Evolutionary conservation across 2,113 vertebrate species (phyloP), one percentile per base, ranked within the genome.

Genomic region (Mus spicilegus): DNA sequence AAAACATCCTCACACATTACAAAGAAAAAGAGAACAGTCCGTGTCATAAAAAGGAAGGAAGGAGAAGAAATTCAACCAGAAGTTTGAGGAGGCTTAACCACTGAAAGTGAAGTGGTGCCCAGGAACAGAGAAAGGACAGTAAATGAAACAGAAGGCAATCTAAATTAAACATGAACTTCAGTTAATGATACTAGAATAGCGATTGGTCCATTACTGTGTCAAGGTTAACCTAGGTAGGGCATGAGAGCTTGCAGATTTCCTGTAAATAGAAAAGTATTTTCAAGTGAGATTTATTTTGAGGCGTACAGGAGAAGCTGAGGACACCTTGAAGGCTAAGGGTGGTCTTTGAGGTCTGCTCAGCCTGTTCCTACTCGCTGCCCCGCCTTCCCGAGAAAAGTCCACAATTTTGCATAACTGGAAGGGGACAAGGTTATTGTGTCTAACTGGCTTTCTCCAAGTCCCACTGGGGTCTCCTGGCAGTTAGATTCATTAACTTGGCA

Each of bases 401-500:
- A 75, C 56, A 80, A 63, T 73, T 87, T 78, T 87, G 7, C 81
- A 77, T 84, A 86, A 56, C 90, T 72, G 46, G 73, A 67, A 61
- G 33, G 4, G 63, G 33, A 65, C 30, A 82, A 81, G 39, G 67
- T 75, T 75, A n/a, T 58, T 58, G 56, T 70, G 46, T 65, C 61
- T 80, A 87, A 73, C 73, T 76, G 81, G 93, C 56, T 81, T 78
- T 87, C 36, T 1, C 0, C 51, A 49, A 0, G 26, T 92, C 86
- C 95, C 95, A 36, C 6, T 10, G 92, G 89, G 42, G 13, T 80
- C 87, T 89, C 63, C 5, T 92, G 95, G 91, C 92, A 94, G 95
- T 95, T 94, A 97, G 94, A 97, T 97, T 98, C 96, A 97, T 97
- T 97, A 97, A 82, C 95, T 96, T 17, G 56, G 94, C 90, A 94